A percentile compares a stretch with the other conserved stretches of the same genome.
Evolutionary conservation across 2,113 vertebrate genomes (phyloP).

Genomic region (Tautogolabrus adspersus): DNA sequence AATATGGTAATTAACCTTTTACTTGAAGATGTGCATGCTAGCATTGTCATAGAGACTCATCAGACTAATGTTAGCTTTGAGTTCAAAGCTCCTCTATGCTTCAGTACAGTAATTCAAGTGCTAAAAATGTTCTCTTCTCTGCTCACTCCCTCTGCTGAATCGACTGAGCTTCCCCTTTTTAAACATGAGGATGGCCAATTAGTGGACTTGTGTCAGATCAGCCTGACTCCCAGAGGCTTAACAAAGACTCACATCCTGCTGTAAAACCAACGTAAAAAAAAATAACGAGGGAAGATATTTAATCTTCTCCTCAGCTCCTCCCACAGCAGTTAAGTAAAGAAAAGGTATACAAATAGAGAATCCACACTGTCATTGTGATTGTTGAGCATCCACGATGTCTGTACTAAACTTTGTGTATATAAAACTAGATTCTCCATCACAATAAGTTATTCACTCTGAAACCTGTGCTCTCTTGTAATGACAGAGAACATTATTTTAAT

Average conservation of each 20-base stretch:
- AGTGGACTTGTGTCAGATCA: slow-evolving; percentile 50
- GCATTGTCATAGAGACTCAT: no score
- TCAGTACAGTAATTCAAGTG: background rate
- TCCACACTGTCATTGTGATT: no score
- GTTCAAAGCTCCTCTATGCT: no score
- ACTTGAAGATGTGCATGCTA: no score
- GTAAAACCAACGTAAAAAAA: background rate
- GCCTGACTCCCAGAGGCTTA: slow-evolving; percentile 47
- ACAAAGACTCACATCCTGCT: slow-evolving; percentile 32
- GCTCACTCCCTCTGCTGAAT: background rate
- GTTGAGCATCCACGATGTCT: no score
- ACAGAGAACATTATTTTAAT: background rate
- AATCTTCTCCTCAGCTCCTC: background rate
- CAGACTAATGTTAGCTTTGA: no score
- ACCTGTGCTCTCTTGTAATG: background rate
- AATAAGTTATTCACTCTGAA: background rate
- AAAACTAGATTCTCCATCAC: background rate
- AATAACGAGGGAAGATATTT: background rate
- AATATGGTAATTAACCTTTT: no score
- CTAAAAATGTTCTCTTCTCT: background rate
- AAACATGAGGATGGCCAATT: slow-evolving; percentile 51
- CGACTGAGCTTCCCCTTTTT: slow-evolving; percentile 3
- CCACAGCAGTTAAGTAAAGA: background rate
- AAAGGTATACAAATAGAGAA: background rate
- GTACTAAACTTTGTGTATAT: no score